These are phyloP conservation scores for Tachina fera DNA, from an alignment of 2,888 invertebrate genomes.

Conservation along the genomic window DNA sequence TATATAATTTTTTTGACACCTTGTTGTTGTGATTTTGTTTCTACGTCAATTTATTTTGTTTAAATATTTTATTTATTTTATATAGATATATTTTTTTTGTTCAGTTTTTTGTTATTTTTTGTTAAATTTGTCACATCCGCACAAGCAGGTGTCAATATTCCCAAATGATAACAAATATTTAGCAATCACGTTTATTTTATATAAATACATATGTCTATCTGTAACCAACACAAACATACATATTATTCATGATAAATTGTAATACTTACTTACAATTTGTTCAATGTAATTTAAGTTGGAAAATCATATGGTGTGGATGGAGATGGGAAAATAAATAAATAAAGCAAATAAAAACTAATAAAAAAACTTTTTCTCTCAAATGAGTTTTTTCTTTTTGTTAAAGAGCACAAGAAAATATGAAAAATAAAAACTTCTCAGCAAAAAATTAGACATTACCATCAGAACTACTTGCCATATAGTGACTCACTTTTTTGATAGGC, in stretches of 20 bases:
- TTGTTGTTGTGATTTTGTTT: slow-evolving; percentile 5
- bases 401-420: not conserved
- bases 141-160: slow-evolving; percentile 65
- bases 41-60: slow-evolving; percentile 13
- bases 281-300: slow-evolving; percentile 40
- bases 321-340: not conserved
- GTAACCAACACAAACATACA: not conserved
- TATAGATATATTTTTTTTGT: not conserved
- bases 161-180: slow-evolving; percentile 48
- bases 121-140: slow-evolving; percentile 45
- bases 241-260: slow-evolving; percentile 27
- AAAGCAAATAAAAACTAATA: slow-evolving; percentile 26
- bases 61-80: slow-evolving; percentile 30
- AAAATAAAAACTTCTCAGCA: not conserved
- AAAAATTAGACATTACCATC: too few relatives aligned
- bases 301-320: not conserved
- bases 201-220: not conserved
- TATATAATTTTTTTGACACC: slow-evolving; percentile 31
- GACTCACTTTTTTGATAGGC: too few relatives aligned
- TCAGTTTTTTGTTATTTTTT: slow-evolving; percentile 3
- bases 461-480: too few relatives aligned
- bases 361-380: slow-evolving; percentile 7
- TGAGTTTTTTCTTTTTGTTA: slow-evolving; percentile 14
- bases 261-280: slow-evolving; percentile 48
- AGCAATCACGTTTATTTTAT: slow-evolving; percentile 43